Evolutionary conservation across 2,888 invertebrate genomes (phyloP).

Genomic region (Clistopyga incitator): DNA sequence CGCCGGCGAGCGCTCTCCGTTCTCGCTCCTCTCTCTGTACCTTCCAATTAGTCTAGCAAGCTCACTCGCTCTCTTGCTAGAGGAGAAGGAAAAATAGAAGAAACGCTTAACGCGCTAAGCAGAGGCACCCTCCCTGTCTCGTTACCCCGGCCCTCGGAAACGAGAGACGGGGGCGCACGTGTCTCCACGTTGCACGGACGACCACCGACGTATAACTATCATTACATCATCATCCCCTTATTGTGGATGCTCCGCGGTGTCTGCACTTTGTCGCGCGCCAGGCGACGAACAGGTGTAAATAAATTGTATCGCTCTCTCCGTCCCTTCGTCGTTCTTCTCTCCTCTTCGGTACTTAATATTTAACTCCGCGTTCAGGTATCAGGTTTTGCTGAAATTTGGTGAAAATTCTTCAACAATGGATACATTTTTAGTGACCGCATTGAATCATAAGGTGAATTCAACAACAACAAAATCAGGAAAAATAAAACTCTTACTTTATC

Average conservation of each 20-base stretch:
- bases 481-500: neutral
- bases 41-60: conserved; percentile 61
- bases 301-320: conserved; percentile 41
- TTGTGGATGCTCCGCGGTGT: conserved; percentile 38
- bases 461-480: too few relatives aligned
- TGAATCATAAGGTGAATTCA: too few relatives aligned
- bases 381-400: neutral
- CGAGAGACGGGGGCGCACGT: conserved; percentile 55
- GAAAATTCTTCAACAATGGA: too few relatives aligned
- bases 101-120: conserved; percentile 37
- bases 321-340: neutral
- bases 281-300: conserved; percentile 58
- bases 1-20: conserved; percentile 38
- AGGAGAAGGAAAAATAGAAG: conserved; percentile 42
- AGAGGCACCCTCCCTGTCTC: conserved; percentile 59
- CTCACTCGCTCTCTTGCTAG: conserved; percentile 1
- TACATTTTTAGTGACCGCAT: too few relatives aligned
- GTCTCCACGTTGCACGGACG: conserved; percentile 57
- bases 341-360: neutral
- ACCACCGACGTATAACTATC: conserved; percentile 57
- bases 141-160: conserved; percentile 51
- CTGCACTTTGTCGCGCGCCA: conserved; percentile 42
- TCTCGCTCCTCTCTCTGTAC: conserved; percentile 30
- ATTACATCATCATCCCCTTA: conserved; percentile 52
- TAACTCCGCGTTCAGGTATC: neutral